Base-by-base conservation (phyloP, 2,888 invertebrate genomes). In the Pasiphila rectangulata region DNA sequence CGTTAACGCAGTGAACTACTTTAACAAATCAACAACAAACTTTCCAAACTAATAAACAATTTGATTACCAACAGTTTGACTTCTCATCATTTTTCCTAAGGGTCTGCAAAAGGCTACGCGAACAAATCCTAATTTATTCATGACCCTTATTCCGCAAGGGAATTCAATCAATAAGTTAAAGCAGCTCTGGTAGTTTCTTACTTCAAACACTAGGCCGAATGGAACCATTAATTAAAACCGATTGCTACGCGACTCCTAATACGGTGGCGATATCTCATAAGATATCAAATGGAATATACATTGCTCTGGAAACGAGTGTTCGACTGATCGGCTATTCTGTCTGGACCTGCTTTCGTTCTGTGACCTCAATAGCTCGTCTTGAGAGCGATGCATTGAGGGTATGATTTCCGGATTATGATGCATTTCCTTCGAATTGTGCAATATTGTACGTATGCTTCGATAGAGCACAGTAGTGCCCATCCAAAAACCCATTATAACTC, bases 221-320 rank as follows among this genome's bases (percentile, higher is more conserved):
- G 43, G 42, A 44, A 42, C 39, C 38, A 49, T 51, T 52, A 50
- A 50, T 52, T 54, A 46, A 46, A 47, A 42, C 43, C 35, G 39
- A 54, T 50, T 48, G 47, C 47, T 36, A 45, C 47, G 46, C 35
- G 23, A 42, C 36, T 30, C 32, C 43, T 38, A 37, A 27, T 29
- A 41, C 36, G 44, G 46, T 29, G 47, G 43, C 47, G 12, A 42
- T 43, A 42, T 38, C 50, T 46, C 35, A 44, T 46, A 51, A 51
- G 44, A 50, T 46, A 42, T 44, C 20, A 36, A 47, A 43, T 46
- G 27, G 43, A 51, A 42, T 43, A 38, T 23, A 36, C 35, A 35
- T 29, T 38, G 30, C 36, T 32, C 37, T 44, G 37, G 24, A 41
- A 38, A 21, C n/a, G n/a, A 7, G 7, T 21, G 15, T 40, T 9